Base-by-base conservation (phyloP, 1,140 invertebrate genomes). In the Monochamus saltuarius region DNA sequence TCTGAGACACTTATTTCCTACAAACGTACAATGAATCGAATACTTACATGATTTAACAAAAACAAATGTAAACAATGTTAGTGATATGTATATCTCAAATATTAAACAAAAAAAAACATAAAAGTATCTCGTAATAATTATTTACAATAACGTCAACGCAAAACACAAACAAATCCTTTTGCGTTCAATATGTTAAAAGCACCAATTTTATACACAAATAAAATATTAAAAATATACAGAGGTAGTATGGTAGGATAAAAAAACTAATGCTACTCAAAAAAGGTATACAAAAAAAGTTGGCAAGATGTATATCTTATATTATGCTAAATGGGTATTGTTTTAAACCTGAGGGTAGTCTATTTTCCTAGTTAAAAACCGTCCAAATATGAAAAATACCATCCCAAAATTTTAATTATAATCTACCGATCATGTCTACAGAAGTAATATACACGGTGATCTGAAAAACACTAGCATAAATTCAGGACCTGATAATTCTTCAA, bases 231-330 rank as follows among this genome's bases (percentile, higher is more conserved):
- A 56, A 62, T 29, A 57, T 50, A 52, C 50, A 62, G 61, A 62
- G 61, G 61, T 62, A 62, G 61, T 62, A 57, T 22, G 51, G 51
- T 52, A 62, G 60, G 61, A 61, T 49, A 38, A 56, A 53, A 59
- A 45, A 59, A 59, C 56, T 42, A 52, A 52, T 50, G 45, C 49
- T 59, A 52, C 35, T 11, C 38, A 53, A 53, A 16, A 38, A 34
- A 11, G 36, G 13, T 39, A 14, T 34, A 22, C 22, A 29, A 29
- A 29, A 54, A 55, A 56, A 50, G 39, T 52, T 62, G 61, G 61
- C 61, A 62, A 62, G 61, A 57, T 53, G 29, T 53, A 19, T 19
- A 53, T 11, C 2, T 29, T 29, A 29, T 29, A 29, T 29, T 29
- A 29, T 29, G 22, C 22, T 29, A 53, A 53, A 17, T 11, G 13